Percentiles rank a stretch among this genome's conserved stretches.
Conservation (phyloP, 1,140 invertebrate genomes). For the Mactra quadrangularis region DNA sequence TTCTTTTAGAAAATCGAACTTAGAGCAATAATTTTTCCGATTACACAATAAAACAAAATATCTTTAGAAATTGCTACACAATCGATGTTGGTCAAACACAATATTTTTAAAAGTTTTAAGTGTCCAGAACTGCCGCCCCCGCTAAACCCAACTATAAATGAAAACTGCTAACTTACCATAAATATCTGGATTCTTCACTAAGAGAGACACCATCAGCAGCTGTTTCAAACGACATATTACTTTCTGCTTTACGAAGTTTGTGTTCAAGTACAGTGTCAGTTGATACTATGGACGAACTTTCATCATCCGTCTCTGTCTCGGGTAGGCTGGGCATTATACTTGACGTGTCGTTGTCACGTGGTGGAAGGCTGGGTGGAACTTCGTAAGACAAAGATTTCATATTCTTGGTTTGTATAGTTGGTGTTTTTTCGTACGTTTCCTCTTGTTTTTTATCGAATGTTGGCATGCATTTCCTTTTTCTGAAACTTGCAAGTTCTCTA, state of each 20-base stretch:
- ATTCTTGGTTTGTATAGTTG: conserved; percentile 18
- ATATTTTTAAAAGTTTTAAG: too few relatives aligned
- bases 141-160: too few relatives aligned
- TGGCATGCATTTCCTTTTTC: conserved; percentile 9
- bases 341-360: not conserved
- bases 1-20: too few relatives aligned
- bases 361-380: conserved; percentile 25
- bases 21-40: too few relatives aligned
- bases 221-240: conserved; percentile 26
- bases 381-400: conserved; percentile 41
- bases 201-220: conserved; percentile 5
- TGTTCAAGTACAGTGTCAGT: conserved; percentile 8
- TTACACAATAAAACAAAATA: too few relatives aligned
- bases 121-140: too few relatives aligned
- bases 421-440: not conserved
- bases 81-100: too few relatives aligned
- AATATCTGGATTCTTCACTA: too few relatives aligned
- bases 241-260: conserved; percentile 28
- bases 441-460: conserved; percentile 10
- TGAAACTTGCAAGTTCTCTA: conserved; percentile 72
- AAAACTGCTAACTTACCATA: too few relatives aligned
- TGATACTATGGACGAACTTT: not conserved
- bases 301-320: not conserved
- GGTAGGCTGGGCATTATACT: not conserved
- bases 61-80: too few relatives aligned